These are phyloP conservation scores for Temnothorax rugatulus DNA, from an alignment of 2,888 invertebrate genomes.

Conservation along the genomic window DNA sequence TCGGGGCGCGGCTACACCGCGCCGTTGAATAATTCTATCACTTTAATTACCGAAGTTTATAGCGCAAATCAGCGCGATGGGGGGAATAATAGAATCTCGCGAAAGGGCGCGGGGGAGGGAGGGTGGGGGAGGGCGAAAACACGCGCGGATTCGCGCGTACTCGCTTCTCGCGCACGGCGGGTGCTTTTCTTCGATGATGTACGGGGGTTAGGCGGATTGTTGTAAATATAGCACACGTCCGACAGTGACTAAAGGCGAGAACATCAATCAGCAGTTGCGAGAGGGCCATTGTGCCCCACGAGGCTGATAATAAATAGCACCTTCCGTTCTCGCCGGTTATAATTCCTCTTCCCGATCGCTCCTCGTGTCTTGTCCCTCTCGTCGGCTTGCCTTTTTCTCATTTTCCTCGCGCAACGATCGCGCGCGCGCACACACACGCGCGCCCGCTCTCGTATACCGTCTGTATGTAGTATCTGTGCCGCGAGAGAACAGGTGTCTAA, in stretches of 20 bases:
- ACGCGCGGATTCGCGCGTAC: neutral
- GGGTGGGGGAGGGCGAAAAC: neutral
- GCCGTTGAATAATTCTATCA: constrained; percentile 55
- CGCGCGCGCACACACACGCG: neutral
- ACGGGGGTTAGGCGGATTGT: constrained; percentile 41
- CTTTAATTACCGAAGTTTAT: constrained; percentile 58
- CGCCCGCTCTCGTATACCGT: neutral
- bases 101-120: neutral
- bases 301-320: constrained; percentile 68
- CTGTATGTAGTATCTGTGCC: constrained; percentile 28
- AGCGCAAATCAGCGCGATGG: constrained; percentile 37
- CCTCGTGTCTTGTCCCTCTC: neutral
- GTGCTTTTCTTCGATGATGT: constrained; percentile 49
- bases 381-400: constrained; percentile 40
- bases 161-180: neutral
- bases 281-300: constrained; percentile 68
- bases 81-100: constrained; percentile 45
- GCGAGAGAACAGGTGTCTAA: constrained; percentile 66
- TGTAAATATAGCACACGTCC: constrained; percentile 53
- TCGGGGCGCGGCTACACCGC: constrained; percentile 43
- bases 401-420: constrained; percentile 20
- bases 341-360: constrained; percentile 69
- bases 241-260: constrained; percentile 62
- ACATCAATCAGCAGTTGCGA: constrained; percentile 69
- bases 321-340: constrained; percentile 61